Conservation (phyloP, 2,888 invertebrate species). For the Scelioninae gen. 1 region DNA sequence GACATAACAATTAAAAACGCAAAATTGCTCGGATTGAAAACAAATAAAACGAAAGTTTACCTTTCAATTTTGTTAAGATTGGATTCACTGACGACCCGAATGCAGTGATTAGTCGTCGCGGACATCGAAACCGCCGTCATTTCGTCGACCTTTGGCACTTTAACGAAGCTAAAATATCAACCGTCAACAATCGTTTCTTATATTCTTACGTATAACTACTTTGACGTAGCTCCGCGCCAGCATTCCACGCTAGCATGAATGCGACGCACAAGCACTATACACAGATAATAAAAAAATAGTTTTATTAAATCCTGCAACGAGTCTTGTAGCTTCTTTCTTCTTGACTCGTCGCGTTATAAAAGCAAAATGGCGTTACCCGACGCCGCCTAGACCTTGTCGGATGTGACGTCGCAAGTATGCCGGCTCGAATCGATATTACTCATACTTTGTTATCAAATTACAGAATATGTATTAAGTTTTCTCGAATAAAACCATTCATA, state of each 20-base stretch:
- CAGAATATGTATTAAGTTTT: background rate
- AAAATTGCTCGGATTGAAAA: no score
- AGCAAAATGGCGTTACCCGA: constrained; percentile 52
- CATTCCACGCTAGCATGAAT: constrained; percentile 14
- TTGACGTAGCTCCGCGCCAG: constrained; percentile 8
- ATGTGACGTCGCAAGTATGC: constrained; percentile 32
- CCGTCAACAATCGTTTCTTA: constrained; percentile 51
- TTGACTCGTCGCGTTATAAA: constrained; percentile 14
- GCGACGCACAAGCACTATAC: constrained; percentile 26
- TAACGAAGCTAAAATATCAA: constrained; percentile 62
- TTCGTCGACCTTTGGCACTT: constrained; percentile 65
- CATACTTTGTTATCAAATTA: background rate
- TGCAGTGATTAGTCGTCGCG: constrained; percentile 55
- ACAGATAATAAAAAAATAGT: constrained; percentile 49
- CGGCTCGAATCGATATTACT: constrained; percentile 34
- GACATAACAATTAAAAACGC: background rate
- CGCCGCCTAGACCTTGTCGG: constrained; percentile 47
- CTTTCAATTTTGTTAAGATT: constrained; percentile 68
- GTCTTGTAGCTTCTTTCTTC: background rate
- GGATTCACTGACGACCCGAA: constrained; percentile 63
- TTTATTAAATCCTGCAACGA: constrained; percentile 32
- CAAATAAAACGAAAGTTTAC: constrained; percentile 8
- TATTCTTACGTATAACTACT: constrained; percentile 36
- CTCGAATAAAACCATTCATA: background rate
- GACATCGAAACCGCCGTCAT: constrained; percentile 67